phyloP scores from a whole-genome alignment of 2,888 invertebrate genomes.

The Agrenia bidenticulata region DNA sequence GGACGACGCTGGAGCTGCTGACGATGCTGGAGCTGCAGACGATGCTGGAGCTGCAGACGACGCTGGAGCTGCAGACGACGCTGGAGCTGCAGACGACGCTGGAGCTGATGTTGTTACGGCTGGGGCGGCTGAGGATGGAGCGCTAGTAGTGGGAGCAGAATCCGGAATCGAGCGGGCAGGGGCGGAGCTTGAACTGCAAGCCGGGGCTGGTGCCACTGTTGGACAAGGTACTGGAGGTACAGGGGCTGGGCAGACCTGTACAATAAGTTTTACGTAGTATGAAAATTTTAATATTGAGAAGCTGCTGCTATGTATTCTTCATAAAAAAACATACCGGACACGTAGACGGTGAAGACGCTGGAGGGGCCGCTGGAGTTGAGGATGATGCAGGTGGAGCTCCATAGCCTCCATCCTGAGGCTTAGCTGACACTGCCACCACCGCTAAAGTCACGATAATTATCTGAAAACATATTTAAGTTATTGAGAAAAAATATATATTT shows the following conservation, averaged over 20 bases:
- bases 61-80: slow-evolving; percentile 3
- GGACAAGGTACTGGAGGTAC: too few relatives aligned
- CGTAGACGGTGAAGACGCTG: background rate
- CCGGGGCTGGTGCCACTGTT: too few relatives aligned
- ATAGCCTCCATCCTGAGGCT: slow-evolving; percentile 13
- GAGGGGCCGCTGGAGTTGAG: slow-evolving; percentile 4
- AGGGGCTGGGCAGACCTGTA: too few relatives aligned
- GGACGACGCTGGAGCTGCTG: slow-evolving; percentile 5
- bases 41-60: too few relatives aligned
- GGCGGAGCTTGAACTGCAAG: too few relatives aligned
- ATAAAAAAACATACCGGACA: too few relatives aligned
- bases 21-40: background rate
- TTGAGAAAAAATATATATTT: too few relatives aligned
- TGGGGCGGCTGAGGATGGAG: background rate
- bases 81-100: background rate
- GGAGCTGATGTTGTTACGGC: background rate
- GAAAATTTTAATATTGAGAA: too few relatives aligned
- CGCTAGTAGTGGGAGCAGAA: background rate
- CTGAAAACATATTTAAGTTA: slow-evolving; percentile 10
- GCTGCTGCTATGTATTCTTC: too few relatives aligned
- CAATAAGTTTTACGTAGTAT: too few relatives aligned
- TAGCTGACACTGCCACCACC: slow-evolving; percentile 1
- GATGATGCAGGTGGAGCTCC: background rate
- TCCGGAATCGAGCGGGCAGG: background rate
- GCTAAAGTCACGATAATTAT: slow-evolving; percentile 12